Evolutionary conservation across 1,140 invertebrate species (phyloP).

Genomic region (Chymomyza costata): DNA sequence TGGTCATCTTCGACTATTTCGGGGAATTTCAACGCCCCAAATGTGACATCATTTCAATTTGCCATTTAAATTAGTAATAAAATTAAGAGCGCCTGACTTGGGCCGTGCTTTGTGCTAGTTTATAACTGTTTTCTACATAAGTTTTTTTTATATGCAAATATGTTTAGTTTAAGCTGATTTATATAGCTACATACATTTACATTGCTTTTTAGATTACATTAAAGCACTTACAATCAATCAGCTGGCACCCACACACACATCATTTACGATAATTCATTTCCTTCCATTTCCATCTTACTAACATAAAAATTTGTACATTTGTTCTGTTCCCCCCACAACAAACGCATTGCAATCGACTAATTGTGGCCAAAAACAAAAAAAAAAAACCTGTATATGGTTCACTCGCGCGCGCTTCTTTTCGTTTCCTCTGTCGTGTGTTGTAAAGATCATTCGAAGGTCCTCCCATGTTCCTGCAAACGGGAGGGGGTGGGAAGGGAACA

Average conservation of each 20-base stretch:
- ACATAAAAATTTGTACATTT: conserved; percentile 68
- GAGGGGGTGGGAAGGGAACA: conserved; percentile 75
- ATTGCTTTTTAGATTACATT: too few species aligned
- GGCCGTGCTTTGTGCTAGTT: too few species aligned
- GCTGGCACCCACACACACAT: too few species aligned
- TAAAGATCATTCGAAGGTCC: conserved; percentile 68
- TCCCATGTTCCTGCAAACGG: conserved; percentile 72
- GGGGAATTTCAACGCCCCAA: conserved; percentile 24
- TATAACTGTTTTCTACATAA: too few species aligned
- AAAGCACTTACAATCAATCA: too few species aligned
- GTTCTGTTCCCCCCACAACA: conserved; percentile 35
- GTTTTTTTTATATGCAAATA: too few species aligned
- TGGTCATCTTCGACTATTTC: conserved; percentile 14
- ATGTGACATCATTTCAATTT: conserved; percentile 59
- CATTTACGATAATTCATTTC: too few species aligned
- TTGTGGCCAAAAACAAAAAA: too few species aligned
- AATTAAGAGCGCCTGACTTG: conserved; percentile 1
- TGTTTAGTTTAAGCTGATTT: too few species aligned
- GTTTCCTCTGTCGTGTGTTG: conserved; percentile 19
- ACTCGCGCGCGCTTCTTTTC: conserved; percentile 1
- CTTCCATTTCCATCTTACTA: conserved; percentile 59
- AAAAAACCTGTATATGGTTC: too few species aligned
- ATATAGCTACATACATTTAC: too few species aligned
- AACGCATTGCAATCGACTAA: conserved; percentile 18
- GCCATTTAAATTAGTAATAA: conserved; percentile 43